These are phyloP conservation scores for Gambelia wislizenii DNA, from an alignment of 2,797 vertebrate genomes.

Conservation along the genomic window DNA sequence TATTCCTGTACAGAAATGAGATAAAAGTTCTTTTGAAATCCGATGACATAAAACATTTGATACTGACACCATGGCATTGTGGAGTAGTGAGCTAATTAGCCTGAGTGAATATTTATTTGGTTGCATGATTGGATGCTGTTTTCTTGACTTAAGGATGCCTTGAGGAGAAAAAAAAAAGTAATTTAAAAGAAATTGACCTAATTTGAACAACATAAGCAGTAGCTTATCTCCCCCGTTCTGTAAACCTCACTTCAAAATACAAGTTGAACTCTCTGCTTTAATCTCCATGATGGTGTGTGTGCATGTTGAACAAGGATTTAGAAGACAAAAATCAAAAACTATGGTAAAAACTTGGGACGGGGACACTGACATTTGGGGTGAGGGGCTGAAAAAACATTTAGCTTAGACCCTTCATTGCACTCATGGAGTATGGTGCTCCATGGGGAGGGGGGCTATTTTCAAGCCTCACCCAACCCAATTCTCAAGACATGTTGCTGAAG, in stretches of 20 bases:
- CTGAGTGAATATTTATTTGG: conserved; percentile 71
- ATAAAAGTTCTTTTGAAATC: conserved; percentile 80
- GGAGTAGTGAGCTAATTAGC: conserved; percentile 74
- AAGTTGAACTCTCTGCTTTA: conserved; percentile 5
- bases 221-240: neutral
- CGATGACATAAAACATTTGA: conserved; percentile 77
- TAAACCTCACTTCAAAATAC: conserved; percentile 31
- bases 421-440: neutral
- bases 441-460: too few relatives aligned
- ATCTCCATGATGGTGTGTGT: neutral
- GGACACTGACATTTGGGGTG: too few relatives aligned
- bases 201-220: neutral
- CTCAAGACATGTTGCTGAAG: too few relatives aligned
- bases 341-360: neutral
- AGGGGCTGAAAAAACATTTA: too few relatives aligned
- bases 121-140: conserved; percentile 55
- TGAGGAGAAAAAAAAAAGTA: neutral
- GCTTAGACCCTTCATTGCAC: neutral
- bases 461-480: too few relatives aligned
- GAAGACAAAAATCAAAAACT: neutral
- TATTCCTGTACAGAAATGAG: conserved; percentile 72
- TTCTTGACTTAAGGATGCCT: conserved; percentile 36
- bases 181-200: conserved; percentile 37
- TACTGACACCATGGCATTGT: conserved; percentile 62
- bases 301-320: neutral